Evolutionary conservation across 1,140 invertebrate species (phyloP), one percentile per base, ranked within the genome.

Genomic region (Piezodorus guildinii): DNA sequence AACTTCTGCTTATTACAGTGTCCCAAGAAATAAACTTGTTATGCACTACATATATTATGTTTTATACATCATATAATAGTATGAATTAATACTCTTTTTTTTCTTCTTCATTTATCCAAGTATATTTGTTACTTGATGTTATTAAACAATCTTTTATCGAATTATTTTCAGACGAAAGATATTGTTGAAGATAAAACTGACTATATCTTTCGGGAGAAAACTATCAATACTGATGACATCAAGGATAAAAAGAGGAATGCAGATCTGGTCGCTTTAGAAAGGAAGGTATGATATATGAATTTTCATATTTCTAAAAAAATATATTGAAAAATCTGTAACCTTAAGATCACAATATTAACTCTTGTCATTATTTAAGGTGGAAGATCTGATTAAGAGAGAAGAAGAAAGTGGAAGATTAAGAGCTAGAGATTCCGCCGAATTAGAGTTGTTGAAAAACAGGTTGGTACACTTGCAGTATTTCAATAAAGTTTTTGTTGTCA

Each of bases 361-460:
- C 6, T n/a, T 49, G n/a, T 64, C 25, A 12, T 56, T 64, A 8
- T 30, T 64, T 6, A 58, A 72, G 70, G 84, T 88, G 73, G 84
- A 87, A 52, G 85, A 86, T 70, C 69, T 88, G 62, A 75, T 88
- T 27, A 83, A 89, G 71, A 80, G 82, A 63, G 86, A 83, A 46
- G 86, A 88, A 73, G 81, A 85, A 69, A 81, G 87, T 71, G 74
- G 87, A 46, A 83, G 81, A 46, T 73, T 80, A 59, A 77, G 81
- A 72, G 81, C 83, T 25, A 83, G 85, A 69, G 85, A 90, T 74
- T 73, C 82, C 15, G 83, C 86, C 69, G 82, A 82, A 68, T 70
- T 83, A 54, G 81, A 83, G 66, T 76, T 79, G 17, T 76, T 84
- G 65, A 83, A 82, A 68, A 80, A 81, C 66, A 64, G 67, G 71